These are phyloP conservation scores for Astreopora myriophthalma DNA, from an alignment of 64 coral and sea anemone species.

Conservation along the genomic window DNA sequence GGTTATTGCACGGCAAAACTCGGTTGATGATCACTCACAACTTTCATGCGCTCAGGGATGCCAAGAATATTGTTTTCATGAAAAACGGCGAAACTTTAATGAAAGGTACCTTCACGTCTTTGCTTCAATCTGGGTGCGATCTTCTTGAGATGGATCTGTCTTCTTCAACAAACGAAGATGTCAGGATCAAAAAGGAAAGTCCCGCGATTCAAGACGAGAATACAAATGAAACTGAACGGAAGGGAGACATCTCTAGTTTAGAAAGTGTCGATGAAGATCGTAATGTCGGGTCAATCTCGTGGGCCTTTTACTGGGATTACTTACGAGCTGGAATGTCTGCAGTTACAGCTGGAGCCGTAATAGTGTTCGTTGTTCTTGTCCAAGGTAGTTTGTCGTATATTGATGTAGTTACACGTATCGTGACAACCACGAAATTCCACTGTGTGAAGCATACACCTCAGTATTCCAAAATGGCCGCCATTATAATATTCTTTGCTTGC, in stretches of 20 bases:
- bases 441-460: too few species aligned
- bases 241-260: background rate
- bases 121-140: too few species aligned
- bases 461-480: too few species aligned
- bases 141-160: too few species aligned
- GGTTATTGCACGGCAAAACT: background rate
- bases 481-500: too few species aligned
- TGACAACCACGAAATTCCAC: too few species aligned
- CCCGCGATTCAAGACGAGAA: background rate
- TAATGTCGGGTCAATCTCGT: slow-evolving; percentile 17
- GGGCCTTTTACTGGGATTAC: slow-evolving; percentile 16
- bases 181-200: background rate
- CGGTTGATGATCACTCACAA: slow-evolving; percentile 57
- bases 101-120: background rate
- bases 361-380: slow-evolving; percentile 15
- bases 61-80: slow-evolving; percentile 39
- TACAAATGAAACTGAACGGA: background rate
- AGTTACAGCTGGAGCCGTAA: background rate
- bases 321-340: slow-evolving; percentile 20
- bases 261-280: slow-evolving; percentile 6
- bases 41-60: slow-evolving; percentile 35
- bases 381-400: slow-evolving; percentile 16
- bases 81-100: slow-evolving; percentile 18
- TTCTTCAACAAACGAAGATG: background rate
- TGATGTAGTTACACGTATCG: too few species aligned